Evolutionary conservation across 2,797 vertebrate genomes (phyloP).

Genomic region (Enoplosus armatus): DNA sequence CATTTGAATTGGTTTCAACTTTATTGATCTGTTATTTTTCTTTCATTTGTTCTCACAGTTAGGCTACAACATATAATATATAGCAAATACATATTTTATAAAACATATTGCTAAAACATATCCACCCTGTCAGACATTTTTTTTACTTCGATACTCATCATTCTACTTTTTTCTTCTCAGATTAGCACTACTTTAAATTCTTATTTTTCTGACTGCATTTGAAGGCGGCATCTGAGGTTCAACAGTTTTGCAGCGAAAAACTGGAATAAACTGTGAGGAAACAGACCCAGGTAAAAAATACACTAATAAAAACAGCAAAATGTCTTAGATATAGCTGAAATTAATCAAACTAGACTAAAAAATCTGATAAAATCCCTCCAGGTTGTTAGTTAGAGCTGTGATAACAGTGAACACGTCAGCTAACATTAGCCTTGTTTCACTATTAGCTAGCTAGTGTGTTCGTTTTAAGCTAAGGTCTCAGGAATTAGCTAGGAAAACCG

Average conservation of each 20-base stretch:
- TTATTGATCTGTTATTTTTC: background rate
- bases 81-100: background rate
- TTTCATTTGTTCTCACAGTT: background rate
- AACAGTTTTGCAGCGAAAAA: constrained; percentile 3
- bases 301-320: background rate
- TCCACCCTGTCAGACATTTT: background rate
- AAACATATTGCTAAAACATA: background rate
- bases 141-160: no score
- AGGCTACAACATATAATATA: background rate
- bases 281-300: background rate
- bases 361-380: background rate
- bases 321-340: fast-evolving
- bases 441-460: background rate
- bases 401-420: background rate
- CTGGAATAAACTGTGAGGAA: background rate
- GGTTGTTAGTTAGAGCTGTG: background rate
- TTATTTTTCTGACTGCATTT: background rate
- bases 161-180: background rate
- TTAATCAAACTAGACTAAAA: background rate
- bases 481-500: background rate
- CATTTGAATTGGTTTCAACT: background rate
- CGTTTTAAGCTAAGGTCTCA: background rate
- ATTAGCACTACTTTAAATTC: fast-evolving
- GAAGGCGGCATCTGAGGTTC: constrained; percentile 35
- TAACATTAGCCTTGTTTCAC: background rate